phyloP scores from a whole-genome alignment of 2,797 vertebrate genomes.

The Kryptopterus vitreolus region DNA sequence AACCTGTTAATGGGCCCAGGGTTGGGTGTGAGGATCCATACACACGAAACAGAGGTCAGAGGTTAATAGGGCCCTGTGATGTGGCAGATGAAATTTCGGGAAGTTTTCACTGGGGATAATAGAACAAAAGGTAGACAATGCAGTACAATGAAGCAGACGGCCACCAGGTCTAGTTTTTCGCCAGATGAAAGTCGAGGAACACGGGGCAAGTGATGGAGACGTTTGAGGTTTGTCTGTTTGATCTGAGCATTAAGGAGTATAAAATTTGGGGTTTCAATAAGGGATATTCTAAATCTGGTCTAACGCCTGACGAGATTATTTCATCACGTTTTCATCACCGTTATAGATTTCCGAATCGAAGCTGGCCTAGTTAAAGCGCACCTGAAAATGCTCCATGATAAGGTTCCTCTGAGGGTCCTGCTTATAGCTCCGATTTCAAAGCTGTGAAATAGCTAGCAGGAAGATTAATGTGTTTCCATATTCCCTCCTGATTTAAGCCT shows the following conservation, averaged over 20 bases:
- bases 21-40: constrained; percentile 91
- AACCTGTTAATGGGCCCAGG: constrained; percentile 90
- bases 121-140: constrained; percentile 89
- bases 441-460: constrained; percentile 52
- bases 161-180: constrained; percentile 77
- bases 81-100: constrained; percentile 92
- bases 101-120: constrained; percentile 80
- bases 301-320: constrained; percentile 2
- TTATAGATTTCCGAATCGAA: constrained; percentile 31
- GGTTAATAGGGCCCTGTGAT: constrained; percentile 95
- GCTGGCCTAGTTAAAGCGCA: constrained; percentile 42
- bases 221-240: constrained; percentile 73
- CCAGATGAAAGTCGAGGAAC: constrained; percentile 69
- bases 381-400: constrained; percentile 57
- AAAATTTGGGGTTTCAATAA: constrained; percentile 1
- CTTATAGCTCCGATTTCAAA: constrained; percentile 53
- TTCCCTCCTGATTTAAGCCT: constrained; percentile 59
- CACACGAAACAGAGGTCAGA: constrained; percentile 86
- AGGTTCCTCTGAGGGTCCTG: constrained; percentile 44
- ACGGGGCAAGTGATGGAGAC: constrained; percentile 66
- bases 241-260: constrained; percentile 55
- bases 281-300: constrained; percentile 14
- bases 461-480: constrained; percentile 60
- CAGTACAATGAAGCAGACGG: constrained; percentile 95
- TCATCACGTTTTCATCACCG: constrained; percentile 1